Conservation (phyloP, 2,797 vertebrate species). For the Fratercula arctica region DNA sequence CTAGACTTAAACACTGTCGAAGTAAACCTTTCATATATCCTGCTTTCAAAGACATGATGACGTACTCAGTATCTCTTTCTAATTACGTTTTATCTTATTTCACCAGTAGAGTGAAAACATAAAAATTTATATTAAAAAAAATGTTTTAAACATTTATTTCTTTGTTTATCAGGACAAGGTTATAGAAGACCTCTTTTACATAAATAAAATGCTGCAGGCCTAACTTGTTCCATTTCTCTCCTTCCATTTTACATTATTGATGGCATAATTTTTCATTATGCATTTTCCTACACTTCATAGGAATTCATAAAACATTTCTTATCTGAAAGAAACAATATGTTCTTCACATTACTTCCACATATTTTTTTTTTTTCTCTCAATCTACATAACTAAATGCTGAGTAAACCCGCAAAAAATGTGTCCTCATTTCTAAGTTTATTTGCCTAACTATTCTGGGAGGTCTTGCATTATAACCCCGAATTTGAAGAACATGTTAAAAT, state of each 20-base stretch:
- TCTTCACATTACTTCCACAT: conserved; percentile 22
- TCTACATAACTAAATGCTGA: conserved; percentile 29
- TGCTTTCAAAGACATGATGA: neutral
- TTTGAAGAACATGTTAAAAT: neutral
- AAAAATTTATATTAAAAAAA: neutral
- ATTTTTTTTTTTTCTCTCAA: neutral
- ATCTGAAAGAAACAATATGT: conserved; percentile 74
- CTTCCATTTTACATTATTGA: conserved; percentile 64
- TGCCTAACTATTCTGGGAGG: neutral
- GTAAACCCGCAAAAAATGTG: neutral
- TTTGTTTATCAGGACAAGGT: conserved; percentile 46
- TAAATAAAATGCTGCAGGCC: conserved; percentile 59
- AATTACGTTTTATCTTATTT: conserved; percentile 45
- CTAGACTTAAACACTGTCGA: neutral
- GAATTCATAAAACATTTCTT: conserved; percentile 58
- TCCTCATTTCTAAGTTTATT: conserved; percentile 23
- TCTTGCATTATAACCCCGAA: neutral
- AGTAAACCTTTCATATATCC: neutral
- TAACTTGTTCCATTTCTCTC: conserved; percentile 56
- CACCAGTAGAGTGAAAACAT: neutral
- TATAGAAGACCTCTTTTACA: conserved; percentile 42
- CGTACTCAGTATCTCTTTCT: neutral
- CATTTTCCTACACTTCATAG: conserved; percentile 57
- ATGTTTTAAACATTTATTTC: conserved; percentile 20
- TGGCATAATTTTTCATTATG: conserved; percentile 67